Evolutionary conservation across 2,797 vertebrate species (phyloP), one percentile per base, ranked within the genome.

Genomic region (Mastacembelus armatus): DNA sequence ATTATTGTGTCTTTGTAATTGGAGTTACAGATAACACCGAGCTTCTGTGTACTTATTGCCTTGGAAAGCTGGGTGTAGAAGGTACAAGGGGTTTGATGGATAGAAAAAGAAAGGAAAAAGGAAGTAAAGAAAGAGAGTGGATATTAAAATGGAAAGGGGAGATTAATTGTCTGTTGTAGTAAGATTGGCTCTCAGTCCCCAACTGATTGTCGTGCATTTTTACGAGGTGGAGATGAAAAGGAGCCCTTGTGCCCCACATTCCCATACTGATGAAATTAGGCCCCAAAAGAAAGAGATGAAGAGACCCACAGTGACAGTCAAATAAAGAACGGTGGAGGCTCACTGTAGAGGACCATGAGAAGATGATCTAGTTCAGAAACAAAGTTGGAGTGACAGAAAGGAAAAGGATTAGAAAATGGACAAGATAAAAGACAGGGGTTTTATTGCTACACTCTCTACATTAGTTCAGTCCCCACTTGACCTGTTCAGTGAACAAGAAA

Each of bases 1-100:
- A 89, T 84, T 89, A 85, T 57, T 72, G 47, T 47, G 36, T 83
- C 79, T 81, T 85, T 86, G 78, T 87, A 90, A 90, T 89, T 86
- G 67, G 71, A 87, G 81, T 84, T 74, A 66, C 48, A 71, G 70
- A 89, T 83, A 88, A 82, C 60, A 78, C 50, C 35, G 19, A 22
- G 44, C 60, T 78, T 47, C 58, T 74, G 60, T 36, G 71, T 70
- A 35, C 58, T 66, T 64, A 59, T 59, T 83, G 66, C 66, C 63
- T 15, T 7, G 22, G 52, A 80, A 73, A 79, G 65, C 27, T 30
- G 47, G 22, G 18, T 51, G 27, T 39, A 43, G 26, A 66, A 66
- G 42, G 68, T 60, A 26, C 21, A 48, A 24, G 7, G 4, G 32
- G 58, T 14, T n/a, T 51, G 49, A 62, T 6, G 18, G 39, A 27